Evolutionary conservation across 2,113 vertebrate genomes (phyloP).

Genomic region (Colius striatus): DNA sequence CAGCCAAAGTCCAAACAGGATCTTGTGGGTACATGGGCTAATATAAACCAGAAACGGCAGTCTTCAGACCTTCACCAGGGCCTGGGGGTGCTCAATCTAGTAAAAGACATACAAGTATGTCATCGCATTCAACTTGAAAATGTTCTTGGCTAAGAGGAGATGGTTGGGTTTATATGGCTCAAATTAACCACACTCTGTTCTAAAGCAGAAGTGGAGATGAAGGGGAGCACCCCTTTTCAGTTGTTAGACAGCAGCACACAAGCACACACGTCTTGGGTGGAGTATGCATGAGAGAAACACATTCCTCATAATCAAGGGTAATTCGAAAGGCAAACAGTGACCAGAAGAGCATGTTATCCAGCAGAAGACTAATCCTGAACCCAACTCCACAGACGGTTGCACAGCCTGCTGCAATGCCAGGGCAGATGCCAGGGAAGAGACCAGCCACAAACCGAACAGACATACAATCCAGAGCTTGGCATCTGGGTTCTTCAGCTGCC

Average conservation of each 20-base stretch:
- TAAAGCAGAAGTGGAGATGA: neutral
- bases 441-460: slow-evolving; percentile 81
- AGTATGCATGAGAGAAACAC: slow-evolving; percentile 54
- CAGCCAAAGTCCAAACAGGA: neutral
- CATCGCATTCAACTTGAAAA: slow-evolving; percentile 3
- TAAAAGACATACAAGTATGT: neutral
- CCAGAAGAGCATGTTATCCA: slow-evolving; percentile 74
- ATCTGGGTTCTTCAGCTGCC: slow-evolving; percentile 87
- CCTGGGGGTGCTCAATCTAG: neutral
- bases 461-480: slow-evolving; percentile 86
- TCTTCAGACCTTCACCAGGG: neutral
- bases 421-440: slow-evolving; percentile 85
- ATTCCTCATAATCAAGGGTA: slow-evolving; percentile 82
- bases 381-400: slow-evolving; percentile 80
- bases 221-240: neutral
- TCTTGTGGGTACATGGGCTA: neutral
- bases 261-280: slow-evolving; percentile 22
- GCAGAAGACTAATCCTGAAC: slow-evolving; percentile 82
- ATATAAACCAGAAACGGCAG: neutral
- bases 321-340: slow-evolving; percentile 83
- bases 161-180: neutral
- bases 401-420: slow-evolving; percentile 82
- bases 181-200: neutral
- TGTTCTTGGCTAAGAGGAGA: slow-evolving; percentile 2
- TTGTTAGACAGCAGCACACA: neutral